Percentiles rank a stretch among this genome's conserved stretches.
These are phyloP conservation scores for Gallinago nigripennis DNA, from an alignment of 2,797 vertebrate genomes.

Conservation along the genomic window DNA sequence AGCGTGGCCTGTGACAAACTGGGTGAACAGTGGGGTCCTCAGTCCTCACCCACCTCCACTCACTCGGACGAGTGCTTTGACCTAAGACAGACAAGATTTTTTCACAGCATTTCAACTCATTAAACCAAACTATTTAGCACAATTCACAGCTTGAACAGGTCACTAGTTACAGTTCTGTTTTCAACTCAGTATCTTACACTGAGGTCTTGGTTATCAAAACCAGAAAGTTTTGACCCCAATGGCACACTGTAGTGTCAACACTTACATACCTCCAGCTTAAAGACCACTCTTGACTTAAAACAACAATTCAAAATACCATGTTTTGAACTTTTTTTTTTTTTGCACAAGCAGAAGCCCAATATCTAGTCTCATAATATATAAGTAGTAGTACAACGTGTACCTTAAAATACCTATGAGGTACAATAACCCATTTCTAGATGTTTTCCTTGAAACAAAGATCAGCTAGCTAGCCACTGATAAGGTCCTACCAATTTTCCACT, in stretches of 20 bases:
- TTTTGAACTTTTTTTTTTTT: neutral
- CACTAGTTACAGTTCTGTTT: neutral
- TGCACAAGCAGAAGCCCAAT: neutral
- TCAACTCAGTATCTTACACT: neutral
- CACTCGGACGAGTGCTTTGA: neutral
- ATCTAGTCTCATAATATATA: fast-evolving
- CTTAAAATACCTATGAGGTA: neutral
- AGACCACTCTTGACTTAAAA: neutral
- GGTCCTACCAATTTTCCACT: neutral
- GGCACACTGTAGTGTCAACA: fast-evolving
- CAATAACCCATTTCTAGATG: neutral
- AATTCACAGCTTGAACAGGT: neutral
- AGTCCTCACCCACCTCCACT: neutral
- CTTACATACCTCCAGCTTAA: neutral
- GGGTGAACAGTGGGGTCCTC: neutral
- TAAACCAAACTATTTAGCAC: neutral
- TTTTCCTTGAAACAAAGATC: neutral
- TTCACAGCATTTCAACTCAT: neutral
- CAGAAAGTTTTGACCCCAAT: neutral
- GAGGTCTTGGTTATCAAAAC: neutral
- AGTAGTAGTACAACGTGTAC: fast-evolving
- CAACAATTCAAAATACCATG: neutral
- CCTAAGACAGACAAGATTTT: fast-evolving
- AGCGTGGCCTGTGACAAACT: neutral
- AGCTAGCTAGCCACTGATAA: neutral